phyloP scores from a whole-genome alignment of 2,113 vertebrate genomes.

The Nycticorax nycticorax region DNA sequence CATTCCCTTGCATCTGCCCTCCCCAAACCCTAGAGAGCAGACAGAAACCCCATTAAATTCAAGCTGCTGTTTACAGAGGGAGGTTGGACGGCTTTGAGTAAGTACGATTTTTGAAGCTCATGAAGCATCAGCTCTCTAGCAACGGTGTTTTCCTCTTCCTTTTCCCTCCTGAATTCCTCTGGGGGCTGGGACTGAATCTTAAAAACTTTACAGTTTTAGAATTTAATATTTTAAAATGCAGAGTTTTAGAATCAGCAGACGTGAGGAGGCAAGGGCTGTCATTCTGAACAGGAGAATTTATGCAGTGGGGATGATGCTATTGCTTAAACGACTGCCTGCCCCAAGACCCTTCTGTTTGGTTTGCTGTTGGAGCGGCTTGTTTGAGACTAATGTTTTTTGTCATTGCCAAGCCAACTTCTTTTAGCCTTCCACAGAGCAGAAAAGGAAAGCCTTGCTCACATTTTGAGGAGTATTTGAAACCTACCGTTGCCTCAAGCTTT shows the following conservation, averaged over 20 bases:
- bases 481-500: constrained; percentile 40
- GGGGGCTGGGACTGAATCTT: not conserved
- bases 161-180: not conserved
- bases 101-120: not conserved
- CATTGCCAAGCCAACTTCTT: not conserved
- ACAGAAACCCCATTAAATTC: not conserved
- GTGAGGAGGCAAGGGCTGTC: not conserved
- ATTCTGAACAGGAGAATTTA: not conserved
- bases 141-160: not conserved
- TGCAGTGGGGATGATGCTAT: not conserved
- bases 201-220: not conserved
- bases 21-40: not conserved
- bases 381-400: constrained; percentile 1
- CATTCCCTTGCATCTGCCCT: not conserved
- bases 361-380: not conserved
- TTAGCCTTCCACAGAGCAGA: not conserved
- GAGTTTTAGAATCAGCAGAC: not conserved
- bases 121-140: not conserved
- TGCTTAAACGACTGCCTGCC: not conserved
- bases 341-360: not conserved
- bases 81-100: not conserved
- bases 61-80: not conserved
- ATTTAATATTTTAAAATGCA: not conserved
- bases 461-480: constrained; percentile 38
- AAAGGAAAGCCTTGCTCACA: not conserved